A percentile compares a stretch with the other conserved stretches of the same genome.
These are phyloP conservation scores for Liasis olivaceus DNA, from an alignment of 2,797 vertebrate species.

Conservation along the genomic window DNA sequence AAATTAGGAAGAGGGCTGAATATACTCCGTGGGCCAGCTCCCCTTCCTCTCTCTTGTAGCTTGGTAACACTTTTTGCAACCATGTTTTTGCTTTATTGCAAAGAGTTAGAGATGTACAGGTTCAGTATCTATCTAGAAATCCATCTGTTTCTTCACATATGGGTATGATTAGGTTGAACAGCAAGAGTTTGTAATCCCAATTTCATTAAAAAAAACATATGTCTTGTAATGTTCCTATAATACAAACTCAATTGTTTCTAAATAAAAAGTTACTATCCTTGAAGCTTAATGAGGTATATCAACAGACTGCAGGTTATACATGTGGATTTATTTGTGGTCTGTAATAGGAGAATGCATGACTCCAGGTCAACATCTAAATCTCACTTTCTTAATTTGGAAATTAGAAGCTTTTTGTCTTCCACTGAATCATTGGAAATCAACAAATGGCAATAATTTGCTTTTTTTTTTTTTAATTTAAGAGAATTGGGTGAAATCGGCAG, in stretches of 20 bases:
- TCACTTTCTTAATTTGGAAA: neutral
- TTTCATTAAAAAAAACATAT: neutral
- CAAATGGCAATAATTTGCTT: neutral
- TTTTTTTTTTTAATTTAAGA: neutral
- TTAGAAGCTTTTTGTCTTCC: neutral
- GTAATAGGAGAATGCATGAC: neutral
- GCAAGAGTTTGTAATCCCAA: neutral
- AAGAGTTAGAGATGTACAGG: neutral
- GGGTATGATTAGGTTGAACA: neutral
- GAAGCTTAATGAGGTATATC: neutral
- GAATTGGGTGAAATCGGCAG: neutral
- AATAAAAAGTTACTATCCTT: neutral
- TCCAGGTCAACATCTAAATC: neutral
- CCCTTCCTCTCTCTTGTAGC: too few relatives aligned
- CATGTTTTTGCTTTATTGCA: neutral
- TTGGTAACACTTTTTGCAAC: neutral
- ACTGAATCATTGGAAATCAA: neutral
- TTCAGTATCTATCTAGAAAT: neutral
- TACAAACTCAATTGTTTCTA: constrained; percentile 7
- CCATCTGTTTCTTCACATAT: neutral
- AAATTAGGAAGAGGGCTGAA: neutral
- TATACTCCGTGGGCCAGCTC: neutral
- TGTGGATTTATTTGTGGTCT: neutral
- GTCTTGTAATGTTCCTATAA: neutral
- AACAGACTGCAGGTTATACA: neutral